Evolutionary conservation across 2,113 vertebrate genomes (phyloP).

Genomic region (Sinocyclocheilus anshuiensis): DNA sequence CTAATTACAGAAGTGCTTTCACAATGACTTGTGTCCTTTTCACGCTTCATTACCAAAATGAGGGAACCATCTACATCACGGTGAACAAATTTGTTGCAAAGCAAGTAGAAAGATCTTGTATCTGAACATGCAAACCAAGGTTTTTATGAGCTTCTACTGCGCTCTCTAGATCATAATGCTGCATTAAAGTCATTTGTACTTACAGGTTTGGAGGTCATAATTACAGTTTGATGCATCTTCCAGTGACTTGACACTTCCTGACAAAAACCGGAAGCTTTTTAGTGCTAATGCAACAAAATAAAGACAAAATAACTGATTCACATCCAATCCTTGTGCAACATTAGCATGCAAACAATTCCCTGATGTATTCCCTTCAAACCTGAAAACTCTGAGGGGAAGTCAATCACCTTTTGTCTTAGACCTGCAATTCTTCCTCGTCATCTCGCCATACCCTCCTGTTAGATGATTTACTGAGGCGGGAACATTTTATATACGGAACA

Average conservation of each 20-base stretch:
- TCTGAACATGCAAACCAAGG: too few relatives aligned
- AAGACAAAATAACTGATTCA: background rate
- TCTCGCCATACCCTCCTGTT: background rate
- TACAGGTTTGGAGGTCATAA: background rate
- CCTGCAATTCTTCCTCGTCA: conserved; percentile 11
- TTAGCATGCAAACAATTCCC: background rate
- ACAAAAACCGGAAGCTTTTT: background rate
- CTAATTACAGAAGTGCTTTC: background rate
- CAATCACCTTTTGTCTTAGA: conserved; percentile 15
- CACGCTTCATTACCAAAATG: background rate
- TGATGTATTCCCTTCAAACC: background rate
- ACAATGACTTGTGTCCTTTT: background rate
- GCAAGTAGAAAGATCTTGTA: too few relatives aligned
- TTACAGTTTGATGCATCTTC: too few relatives aligned
- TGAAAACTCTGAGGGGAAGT: background rate
- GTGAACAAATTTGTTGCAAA: background rate
- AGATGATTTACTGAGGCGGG: background rate
- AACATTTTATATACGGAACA: background rate
- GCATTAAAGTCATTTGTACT: background rate
- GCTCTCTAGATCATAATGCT: background rate
- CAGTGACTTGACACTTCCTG: background rate
- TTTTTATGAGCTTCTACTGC: too few relatives aligned
- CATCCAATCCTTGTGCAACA: background rate
- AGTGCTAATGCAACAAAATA: conserved; percentile 1
- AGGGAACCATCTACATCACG: background rate